phyloP scores from a whole-genome alignment of 2,797 vertebrate genomes.

The Delichon dasypus region DNA sequence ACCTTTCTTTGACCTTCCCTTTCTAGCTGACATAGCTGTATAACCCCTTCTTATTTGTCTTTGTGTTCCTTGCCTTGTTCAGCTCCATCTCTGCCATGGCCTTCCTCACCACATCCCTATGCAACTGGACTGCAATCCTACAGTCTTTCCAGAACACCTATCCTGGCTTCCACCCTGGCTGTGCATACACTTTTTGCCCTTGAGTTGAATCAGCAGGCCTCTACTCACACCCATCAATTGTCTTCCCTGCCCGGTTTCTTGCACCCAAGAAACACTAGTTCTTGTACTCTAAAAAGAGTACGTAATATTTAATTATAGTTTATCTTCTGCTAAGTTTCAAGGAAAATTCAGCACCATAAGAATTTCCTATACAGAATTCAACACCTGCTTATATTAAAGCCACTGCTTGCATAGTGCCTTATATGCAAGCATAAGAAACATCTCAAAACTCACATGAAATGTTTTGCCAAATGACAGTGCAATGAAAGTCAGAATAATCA shows the following conservation, averaged over 20 bases:
- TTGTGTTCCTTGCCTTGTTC: background rate
- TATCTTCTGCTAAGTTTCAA: background rate
- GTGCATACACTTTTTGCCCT: background rate
- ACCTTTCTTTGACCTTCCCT: background rate
- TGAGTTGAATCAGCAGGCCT: background rate
- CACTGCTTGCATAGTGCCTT: background rate
- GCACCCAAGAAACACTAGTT: background rate
- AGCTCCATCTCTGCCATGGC: background rate
- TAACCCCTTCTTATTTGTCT: background rate
- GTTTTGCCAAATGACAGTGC: background rate
- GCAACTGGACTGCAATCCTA: background rate
- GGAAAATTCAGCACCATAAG: background rate
- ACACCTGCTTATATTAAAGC: background rate
- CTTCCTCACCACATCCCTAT: background rate
- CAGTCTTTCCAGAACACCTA: background rate
- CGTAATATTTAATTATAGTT: background rate
- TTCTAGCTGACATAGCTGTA: background rate
- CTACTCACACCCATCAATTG: fast-evolving
- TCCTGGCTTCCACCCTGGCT: background rate
- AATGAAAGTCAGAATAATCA: background rate
- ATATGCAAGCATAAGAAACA: background rate
- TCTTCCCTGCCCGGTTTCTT: too few relatives aligned
- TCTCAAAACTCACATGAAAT: background rate
- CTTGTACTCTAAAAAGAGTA: background rate
- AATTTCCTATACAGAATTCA: background rate